Percentiles rank a stretch among this genome's conserved stretches.
phyloP scores from a whole-genome alignment of 92 coral and sea anemone species.

The Blastomussa wellsi region DNA sequence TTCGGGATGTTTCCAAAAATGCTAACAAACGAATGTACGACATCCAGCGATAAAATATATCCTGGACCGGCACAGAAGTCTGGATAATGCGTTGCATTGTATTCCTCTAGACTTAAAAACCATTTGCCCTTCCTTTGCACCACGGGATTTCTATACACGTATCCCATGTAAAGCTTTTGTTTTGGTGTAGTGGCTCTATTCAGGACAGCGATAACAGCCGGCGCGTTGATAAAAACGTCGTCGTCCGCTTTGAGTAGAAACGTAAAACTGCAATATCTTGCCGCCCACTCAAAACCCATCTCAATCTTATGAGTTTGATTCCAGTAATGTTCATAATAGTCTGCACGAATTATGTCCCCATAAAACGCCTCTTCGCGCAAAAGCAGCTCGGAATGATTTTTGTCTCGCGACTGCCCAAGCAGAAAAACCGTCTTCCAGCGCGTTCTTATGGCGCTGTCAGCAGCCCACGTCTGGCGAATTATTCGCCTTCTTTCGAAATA shows the following conservation, averaged over 20 bases:
- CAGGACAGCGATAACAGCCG: conserved; percentile 4
- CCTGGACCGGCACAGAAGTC: conserved; percentile 43
- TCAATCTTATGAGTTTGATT: conserved; percentile 38
- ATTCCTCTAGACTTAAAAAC: conserved; percentile 18
- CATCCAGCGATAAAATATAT: conserved; percentile 27
- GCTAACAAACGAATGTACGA: conserved; percentile 18
- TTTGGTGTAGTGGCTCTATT: conserved; percentile 7
- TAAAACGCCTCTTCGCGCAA: conserved; percentile 20
- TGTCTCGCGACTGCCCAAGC: conserved; percentile 26
- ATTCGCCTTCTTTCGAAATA: conserved; percentile 19
- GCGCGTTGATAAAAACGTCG: conserved; percentile 39
- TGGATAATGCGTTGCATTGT: conserved; percentile 24
- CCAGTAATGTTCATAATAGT: conserved; percentile 32
- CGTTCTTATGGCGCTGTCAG: conserved; percentile 18
- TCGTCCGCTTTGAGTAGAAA: conserved; percentile 42
- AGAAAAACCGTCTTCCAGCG: conserved; percentile 43
- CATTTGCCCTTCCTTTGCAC: conserved; percentile 28
- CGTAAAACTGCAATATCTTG: conserved; percentile 23
- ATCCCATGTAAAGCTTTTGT: conserved; percentile 9
- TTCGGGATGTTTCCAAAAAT: conserved; percentile 18
- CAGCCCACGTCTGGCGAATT: conserved; percentile 35
- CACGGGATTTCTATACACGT: neutral
- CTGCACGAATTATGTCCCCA: conserved; percentile 36
- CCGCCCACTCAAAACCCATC: conserved; percentile 50
- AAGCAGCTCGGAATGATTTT: conserved; percentile 8